Percentiles rank a stretch among this genome's conserved stretches.
Conservation (phyloP, 2,113 vertebrate species). For the Micronycteris hirsuta region DNA sequence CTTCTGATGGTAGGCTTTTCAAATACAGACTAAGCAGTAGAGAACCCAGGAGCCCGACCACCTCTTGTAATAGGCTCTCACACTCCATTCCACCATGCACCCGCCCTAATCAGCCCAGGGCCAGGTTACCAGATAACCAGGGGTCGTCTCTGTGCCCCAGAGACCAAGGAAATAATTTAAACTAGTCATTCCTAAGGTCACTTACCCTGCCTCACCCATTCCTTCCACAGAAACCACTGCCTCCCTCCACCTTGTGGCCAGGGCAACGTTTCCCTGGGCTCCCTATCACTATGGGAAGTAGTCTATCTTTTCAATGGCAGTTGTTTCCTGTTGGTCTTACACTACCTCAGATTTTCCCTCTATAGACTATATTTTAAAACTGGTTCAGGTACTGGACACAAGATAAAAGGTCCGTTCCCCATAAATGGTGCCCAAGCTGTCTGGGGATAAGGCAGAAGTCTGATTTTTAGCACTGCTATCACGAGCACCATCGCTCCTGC, state of each 20-base stretch:
- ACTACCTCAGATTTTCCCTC: neutral
- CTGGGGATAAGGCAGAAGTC: neutral
- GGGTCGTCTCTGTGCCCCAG: rapidly evolving
- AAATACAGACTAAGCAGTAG: neutral
- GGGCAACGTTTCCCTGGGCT: rapidly evolving
- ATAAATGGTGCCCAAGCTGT: neutral
- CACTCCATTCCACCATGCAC: rapidly evolving
- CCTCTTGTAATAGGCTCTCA: neutral
- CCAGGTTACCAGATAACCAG: neutral
- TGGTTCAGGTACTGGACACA: neutral
- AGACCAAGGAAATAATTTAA: neutral
- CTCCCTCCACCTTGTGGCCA: neutral
- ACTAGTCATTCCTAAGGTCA: rapidly evolving
- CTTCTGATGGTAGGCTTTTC: neutral
- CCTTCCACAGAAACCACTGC: neutral
- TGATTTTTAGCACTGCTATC: neutral
- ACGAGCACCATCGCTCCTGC: neutral
- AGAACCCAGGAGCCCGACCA: neutral
- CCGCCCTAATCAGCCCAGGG: neutral
- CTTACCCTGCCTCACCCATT: neutral
- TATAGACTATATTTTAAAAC: neutral
- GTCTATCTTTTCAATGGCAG: neutral
- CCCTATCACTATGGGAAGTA: neutral
- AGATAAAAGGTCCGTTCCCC: neutral
- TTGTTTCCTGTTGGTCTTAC: neutral